Percentiles rank a stretch among this genome's conserved stretches.
These are phyloP conservation scores for Cydia splendana DNA, from an alignment of 1,140 invertebrate genomes.

Conservation along the genomic window DNA sequence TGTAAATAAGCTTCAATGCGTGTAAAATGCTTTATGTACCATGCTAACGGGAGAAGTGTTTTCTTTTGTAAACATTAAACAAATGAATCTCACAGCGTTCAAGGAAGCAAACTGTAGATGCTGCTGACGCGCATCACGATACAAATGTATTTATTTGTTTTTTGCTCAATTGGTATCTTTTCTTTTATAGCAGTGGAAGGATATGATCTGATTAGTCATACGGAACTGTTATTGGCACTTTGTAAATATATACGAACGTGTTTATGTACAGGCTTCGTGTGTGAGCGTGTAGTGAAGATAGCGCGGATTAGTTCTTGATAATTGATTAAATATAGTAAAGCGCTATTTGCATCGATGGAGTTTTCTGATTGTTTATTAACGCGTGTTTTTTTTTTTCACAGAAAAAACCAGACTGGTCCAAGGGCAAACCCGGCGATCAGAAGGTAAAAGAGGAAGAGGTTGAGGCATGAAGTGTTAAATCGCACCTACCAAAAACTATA, in stretches of 20 bases:
- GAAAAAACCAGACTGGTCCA: conserved; percentile 95
- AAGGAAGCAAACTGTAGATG: background rate
- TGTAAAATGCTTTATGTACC: conserved; percentile 16
- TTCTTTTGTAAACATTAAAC: background rate
- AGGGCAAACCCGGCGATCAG: conserved; percentile 90
- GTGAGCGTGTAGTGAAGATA: conserved; percentile 21
- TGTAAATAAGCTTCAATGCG: conserved; percentile 15
- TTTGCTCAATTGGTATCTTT: conserved; percentile 1
- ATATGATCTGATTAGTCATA: background rate
- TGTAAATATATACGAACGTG: conserved; percentile 15
- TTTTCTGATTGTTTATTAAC: conserved; percentile 34
- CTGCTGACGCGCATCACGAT: background rate
- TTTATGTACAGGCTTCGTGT: conserved; percentile 31
- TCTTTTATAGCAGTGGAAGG: conserved; percentile 25
- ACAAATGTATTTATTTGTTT: background rate
- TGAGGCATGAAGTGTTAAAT: conserved; percentile 85
- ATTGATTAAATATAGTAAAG: background rate
- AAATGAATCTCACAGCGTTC: background rate
- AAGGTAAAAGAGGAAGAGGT: conserved; percentile 93
- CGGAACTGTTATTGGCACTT: background rate
- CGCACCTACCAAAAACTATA: conserved; percentile 55
- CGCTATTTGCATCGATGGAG: background rate
- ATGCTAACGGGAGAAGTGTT: background rate
- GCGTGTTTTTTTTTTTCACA: conserved; percentile 76
- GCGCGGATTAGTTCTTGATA: background rate